Base-by-base conservation (phyloP, 2,797 vertebrate genomes). In the Micromesistius poutassou region DNA sequence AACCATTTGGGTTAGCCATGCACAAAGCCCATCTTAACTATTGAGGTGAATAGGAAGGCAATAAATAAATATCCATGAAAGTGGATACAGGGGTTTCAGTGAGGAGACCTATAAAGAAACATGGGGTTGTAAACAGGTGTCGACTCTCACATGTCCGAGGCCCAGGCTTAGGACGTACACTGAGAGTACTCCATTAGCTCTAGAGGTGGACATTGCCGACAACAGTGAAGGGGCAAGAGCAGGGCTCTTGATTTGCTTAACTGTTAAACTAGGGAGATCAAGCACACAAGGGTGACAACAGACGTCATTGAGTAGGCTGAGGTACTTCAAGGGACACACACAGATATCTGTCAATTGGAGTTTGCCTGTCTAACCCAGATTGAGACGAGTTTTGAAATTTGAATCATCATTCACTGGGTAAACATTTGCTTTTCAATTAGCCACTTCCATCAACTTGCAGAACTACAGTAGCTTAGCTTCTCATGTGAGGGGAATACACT, bases 81-180 rank as follows among this genome's bases (percentile, higher is more conserved):
- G 42, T 83, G 68, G 79, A 81, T 22, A 30, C 77, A 73, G 81
- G 78, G 28, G 71, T 38, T 5, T 46, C 55, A 85, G 79, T n/a
- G 73, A 81, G 74, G 40, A 76, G 46, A 83, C 77, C 62, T 73
- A 71, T 31, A 28, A 74, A 25, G 31, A 72, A 76, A 79, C 55
- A 68, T 46, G 77, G 71, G 50, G 70, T 7, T 25, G 22, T 62
- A 62, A 62, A 25, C 22, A 25, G 55, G 5, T 4, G 22, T 62
- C 55, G 5, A n/a, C 55, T 62, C 22, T 50, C 46, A 68, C 0
- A 2, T n/a, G 77, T 12, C 19, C 74, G n/a, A 71, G 22, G 38
- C 35, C 79, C 55, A 77, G 31, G 30, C 68, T 75, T 5, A 50
- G 42, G 38, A 77, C 40, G 4, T 81, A 78, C n/a, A 77, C 76